phyloP scores from a whole-genome alignment of 2,888 invertebrate species.

The Julus scanicus region DNA sequence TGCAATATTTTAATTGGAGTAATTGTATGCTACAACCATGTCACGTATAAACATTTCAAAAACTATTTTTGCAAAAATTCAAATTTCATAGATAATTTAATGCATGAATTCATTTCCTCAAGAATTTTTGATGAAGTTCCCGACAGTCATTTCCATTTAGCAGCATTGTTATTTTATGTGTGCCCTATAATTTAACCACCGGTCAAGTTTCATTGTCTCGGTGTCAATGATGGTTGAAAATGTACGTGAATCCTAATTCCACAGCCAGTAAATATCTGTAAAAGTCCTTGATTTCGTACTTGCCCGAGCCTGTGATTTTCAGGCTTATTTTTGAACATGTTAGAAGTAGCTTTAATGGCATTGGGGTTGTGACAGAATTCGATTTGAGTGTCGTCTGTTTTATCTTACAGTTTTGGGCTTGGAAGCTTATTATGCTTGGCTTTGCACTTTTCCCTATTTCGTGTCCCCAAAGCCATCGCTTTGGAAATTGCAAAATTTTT shows the following conservation, averaged over 20 bases:
- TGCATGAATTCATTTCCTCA: no score
- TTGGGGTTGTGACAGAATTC: constrained; percentile 10
- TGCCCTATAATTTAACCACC: no score
- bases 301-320: background rate
- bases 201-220: no score
- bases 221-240: no score
- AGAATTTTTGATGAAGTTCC: no score
- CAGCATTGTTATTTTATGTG: no score
- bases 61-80: no score
- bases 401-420: constrained; percentile 1
- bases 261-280: background rate
- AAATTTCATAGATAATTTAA: no score
- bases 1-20: no score
- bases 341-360: background rate
- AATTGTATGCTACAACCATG: no score
- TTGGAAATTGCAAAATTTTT: constrained; percentile 26
- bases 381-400: constrained; percentile 3
- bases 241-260: background rate
- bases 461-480: background rate
- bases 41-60: no score
- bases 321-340: background rate
- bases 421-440: background rate
- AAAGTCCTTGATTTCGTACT: background rate
- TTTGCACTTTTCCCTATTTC: background rate
- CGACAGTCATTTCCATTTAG: no score